phyloP scores from a whole-genome alignment of 2,797 vertebrate genomes.

The Eidolon dupreanum region DNA sequence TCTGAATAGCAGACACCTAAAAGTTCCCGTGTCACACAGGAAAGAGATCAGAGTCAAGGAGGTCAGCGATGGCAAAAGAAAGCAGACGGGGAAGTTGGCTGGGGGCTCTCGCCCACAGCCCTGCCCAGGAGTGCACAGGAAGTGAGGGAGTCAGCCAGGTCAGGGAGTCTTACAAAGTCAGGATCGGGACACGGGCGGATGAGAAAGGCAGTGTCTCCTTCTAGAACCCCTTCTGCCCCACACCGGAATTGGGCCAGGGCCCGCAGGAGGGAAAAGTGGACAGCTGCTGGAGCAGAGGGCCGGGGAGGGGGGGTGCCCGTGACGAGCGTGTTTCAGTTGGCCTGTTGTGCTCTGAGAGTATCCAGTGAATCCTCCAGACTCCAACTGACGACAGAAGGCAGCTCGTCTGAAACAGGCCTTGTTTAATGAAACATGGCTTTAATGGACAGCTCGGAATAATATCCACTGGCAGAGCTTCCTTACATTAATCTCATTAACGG shows the following conservation, averaged over 20 bases:
- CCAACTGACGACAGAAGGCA: neutral
- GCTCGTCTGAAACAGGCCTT: neutral
- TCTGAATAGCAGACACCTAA: neutral
- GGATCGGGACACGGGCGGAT: fast-evolving
- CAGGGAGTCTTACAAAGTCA: neutral
- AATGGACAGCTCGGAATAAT: neutral
- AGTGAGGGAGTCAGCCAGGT: neutral
- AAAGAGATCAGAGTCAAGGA: neutral
- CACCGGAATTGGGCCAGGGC: neutral
- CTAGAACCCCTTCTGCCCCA: neutral
- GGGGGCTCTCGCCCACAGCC: too few species aligned
- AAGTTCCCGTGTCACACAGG: neutral
- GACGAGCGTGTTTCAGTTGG: neutral
- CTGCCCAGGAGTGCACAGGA: neutral
- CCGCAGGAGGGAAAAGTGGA: neutral
- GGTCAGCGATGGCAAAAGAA: neutral
- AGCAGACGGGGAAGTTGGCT: neutral
- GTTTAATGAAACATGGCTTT: neutral
- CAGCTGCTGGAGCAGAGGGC: too few species aligned
- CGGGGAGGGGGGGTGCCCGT: fast-evolving
- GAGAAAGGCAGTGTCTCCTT: neutral
- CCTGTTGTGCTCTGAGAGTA: neutral
- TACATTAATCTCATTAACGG: constrained; percentile 21
- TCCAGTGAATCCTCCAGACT: neutral
- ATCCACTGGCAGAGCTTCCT: neutral